These are phyloP conservation scores for Leguminivora glycinivorella DNA, from an alignment of 1,140 invertebrate species.

Conservation along the genomic window DNA sequence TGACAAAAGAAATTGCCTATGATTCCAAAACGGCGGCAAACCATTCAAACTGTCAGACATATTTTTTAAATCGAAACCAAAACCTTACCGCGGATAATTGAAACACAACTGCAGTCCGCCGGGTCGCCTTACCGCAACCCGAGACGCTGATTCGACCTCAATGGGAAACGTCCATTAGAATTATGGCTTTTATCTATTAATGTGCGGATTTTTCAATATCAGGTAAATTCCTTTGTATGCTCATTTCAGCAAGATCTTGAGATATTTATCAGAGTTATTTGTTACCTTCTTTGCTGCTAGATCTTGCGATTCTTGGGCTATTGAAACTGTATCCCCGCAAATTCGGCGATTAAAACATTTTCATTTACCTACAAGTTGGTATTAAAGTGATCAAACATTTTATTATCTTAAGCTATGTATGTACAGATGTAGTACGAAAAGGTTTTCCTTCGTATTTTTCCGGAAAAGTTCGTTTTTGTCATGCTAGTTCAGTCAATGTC, in stretches of 20 bases:
- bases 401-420: too few species aligned
- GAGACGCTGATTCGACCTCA: conserved; percentile 23
- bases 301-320: neutral
- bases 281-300: neutral
- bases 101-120: neutral
- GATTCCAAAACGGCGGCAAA: conserved; percentile 10
- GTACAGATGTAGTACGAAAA: too few species aligned
- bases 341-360: too few species aligned
- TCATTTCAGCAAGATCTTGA: neutral
- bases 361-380: too few species aligned
- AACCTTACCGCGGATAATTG: conserved; percentile 23
- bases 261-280: conserved; percentile 9
- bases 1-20: neutral
- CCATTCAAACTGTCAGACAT: conserved; percentile 4
- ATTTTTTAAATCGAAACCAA: conserved; percentile 10
- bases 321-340: too few species aligned
- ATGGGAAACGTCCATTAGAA: conserved; percentile 21
- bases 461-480: too few species aligned
- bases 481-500: too few species aligned
- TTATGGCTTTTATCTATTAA: conserved; percentile 23
- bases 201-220: neutral
- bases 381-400: too few species aligned
- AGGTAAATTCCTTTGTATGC: conserved; percentile 8
- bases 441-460: too few species aligned
- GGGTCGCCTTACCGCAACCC: conserved; percentile 21